Percentiles rank a stretch among this genome's conserved stretches.
Evolutionary conservation across 2,888 invertebrate genomes (phyloP).

Genomic region (Trilocha varians): DNA sequence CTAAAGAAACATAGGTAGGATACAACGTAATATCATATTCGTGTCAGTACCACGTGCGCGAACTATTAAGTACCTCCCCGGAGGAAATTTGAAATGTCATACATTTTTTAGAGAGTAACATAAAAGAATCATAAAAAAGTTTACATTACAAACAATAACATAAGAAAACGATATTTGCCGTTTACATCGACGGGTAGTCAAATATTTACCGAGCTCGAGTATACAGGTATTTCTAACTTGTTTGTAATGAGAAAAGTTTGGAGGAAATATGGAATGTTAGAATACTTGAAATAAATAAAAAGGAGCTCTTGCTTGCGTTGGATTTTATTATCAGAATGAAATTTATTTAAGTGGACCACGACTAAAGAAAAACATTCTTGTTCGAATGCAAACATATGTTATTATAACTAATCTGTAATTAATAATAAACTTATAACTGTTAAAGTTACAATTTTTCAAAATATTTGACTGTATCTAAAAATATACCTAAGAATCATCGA

Average conservation of each 20-base stretch:
- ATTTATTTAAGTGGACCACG: background rate
- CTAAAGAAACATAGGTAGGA: background rate
- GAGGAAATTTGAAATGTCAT: slow-evolving; percentile 12
- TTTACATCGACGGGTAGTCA: slow-evolving; percentile 21
- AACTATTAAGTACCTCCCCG: slow-evolving; percentile 16
- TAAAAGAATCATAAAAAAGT: slow-evolving; percentile 16
- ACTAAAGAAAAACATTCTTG: background rate
- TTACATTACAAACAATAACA: slow-evolving; percentile 20
- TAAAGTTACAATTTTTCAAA: too few relatives aligned
- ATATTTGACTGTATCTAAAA: too few relatives aligned
- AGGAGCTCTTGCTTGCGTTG: background rate
- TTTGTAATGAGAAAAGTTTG: slow-evolving; percentile 33
- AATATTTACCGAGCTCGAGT: slow-evolving; percentile 22
- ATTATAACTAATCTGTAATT: too few relatives aligned
- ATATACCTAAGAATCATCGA: too few relatives aligned
- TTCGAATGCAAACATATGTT: too few relatives aligned
- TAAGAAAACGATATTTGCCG: slow-evolving; percentile 18
- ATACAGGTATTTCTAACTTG: slow-evolving; percentile 19
- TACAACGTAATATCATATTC: slow-evolving; percentile 8
- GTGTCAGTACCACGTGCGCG: slow-evolving; percentile 13
- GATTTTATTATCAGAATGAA: background rate
- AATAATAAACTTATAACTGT: too few relatives aligned
- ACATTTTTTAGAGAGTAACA: slow-evolving; percentile 12
- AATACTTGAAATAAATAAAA: slow-evolving; percentile 13
- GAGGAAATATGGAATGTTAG: slow-evolving; percentile 23